phyloP scores from a whole-genome alignment of 2,797 vertebrate species.

The Anguilla pacifica region DNA sequence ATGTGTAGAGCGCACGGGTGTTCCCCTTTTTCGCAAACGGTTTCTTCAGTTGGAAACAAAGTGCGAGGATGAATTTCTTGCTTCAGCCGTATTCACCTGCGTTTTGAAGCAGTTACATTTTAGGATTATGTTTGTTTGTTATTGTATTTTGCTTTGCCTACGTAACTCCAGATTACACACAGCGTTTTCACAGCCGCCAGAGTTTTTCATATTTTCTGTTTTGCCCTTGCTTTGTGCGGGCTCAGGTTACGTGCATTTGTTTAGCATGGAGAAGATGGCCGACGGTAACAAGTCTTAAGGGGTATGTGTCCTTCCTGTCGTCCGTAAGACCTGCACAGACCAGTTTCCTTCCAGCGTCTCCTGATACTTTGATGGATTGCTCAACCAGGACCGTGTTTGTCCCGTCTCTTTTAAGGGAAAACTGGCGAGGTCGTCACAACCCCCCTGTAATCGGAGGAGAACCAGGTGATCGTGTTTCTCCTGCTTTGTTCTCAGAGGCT shows the following conservation, averaged over 20 bases:
- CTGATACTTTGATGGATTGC: slow-evolving; percentile 12
- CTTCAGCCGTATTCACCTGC: neutral
- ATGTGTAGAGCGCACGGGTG: neutral
- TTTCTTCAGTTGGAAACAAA: neutral
- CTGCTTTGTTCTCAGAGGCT: neutral
- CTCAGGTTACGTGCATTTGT: neutral
- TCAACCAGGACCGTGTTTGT: neutral
- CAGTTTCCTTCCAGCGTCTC: slow-evolving; percentile 51
- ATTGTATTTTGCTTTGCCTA: neutral
- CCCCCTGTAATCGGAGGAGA: slow-evolving; percentile 12
- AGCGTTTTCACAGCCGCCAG: neutral
- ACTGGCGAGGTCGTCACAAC: neutral
- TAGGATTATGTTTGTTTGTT: neutral
- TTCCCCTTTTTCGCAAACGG: neutral
- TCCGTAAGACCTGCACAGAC: slow-evolving; percentile 59
- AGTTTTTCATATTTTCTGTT: neutral
- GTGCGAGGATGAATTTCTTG: neutral
- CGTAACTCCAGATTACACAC: neutral
- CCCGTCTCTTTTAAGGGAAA: slow-evolving; percentile 9
- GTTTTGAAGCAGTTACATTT: neutral
- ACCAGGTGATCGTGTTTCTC: neutral
- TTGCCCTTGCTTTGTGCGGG: neutral
- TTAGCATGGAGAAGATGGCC: neutral
- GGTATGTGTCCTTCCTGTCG: neutral
- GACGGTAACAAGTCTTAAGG: neutral